Evolutionary conservation across 2,113 vertebrate genomes (phyloP).

Genomic region (Brachionichthys hirsutus): DNA sequence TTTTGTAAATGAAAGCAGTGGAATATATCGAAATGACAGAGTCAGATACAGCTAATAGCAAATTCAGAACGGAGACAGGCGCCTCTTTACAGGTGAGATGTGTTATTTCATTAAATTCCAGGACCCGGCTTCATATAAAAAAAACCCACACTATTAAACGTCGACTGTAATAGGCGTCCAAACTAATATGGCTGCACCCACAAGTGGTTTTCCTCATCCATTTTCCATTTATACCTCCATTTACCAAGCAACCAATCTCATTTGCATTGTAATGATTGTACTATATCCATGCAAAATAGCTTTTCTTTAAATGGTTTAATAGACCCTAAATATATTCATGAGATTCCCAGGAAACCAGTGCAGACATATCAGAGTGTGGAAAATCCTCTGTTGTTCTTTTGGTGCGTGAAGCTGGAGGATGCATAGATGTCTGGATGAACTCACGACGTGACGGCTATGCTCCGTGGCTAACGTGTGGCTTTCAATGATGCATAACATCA

Average conservation of each 20-base stretch:
- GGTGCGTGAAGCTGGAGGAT: not conserved
- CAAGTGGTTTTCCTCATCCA: slow-evolving; percentile 53
- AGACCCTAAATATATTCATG: slow-evolving; percentile 77
- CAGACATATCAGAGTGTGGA: slow-evolving; percentile 25
- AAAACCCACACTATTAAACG: slow-evolving; percentile 43
- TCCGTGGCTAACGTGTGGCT: no score
- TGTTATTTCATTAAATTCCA: no score
- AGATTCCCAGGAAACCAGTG: slow-evolving; percentile 56
- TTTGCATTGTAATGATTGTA: slow-evolving; percentile 78
- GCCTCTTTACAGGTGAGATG: no score
- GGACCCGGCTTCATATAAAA: not conserved
- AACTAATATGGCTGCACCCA: slow-evolving; percentile 36
- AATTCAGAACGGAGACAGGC: not conserved
- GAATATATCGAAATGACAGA: slow-evolving; percentile 22
- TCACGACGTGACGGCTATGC: no score
- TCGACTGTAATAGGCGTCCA: slow-evolving; percentile 39
- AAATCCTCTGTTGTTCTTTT: slow-evolving; percentile 11
- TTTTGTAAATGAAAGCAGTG: slow-evolving; percentile 48
- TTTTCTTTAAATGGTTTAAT: slow-evolving; percentile 73
- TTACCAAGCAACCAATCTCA: slow-evolving; percentile 68
- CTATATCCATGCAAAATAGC: slow-evolving; percentile 67
- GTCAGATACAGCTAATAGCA: slow-evolving; percentile 25
- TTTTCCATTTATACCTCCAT: slow-evolving; percentile 72
- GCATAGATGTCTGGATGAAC: no score
- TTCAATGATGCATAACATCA: no score